Conservation (phyloP, 2,888 invertebrate species). For the Drosophila paracracens region DNA sequence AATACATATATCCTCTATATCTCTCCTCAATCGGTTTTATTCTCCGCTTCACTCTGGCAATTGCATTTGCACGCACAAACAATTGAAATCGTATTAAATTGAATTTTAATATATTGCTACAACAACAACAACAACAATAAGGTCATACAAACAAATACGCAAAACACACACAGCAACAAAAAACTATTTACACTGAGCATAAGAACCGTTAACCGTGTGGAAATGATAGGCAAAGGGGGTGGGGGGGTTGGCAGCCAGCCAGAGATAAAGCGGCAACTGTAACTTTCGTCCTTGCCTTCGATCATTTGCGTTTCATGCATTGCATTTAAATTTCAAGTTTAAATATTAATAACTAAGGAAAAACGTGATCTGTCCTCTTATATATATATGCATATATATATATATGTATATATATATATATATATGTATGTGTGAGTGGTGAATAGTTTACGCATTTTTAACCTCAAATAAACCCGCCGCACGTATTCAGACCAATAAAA, state of each 20-base stretch:
- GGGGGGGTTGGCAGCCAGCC: not conserved
- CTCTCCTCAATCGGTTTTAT: not conserved
- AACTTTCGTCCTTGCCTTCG: constrained; percentile 46
- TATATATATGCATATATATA: not conserved
- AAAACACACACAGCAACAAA: constrained; percentile 10
- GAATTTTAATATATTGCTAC: constrained; percentile 73
- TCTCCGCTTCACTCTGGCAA: constrained; percentile 11
- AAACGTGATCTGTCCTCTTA: constrained; percentile 44
- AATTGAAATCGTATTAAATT: constrained; percentile 79
- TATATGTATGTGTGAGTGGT: constrained; percentile 21
- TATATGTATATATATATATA: constrained; percentile 5
- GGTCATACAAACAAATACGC: constrained; percentile 25
- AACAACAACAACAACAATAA: constrained; percentile 41
- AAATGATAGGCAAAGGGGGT: not conserved
- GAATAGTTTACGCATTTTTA: constrained; percentile 68
- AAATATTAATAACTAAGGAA: constrained; percentile 73
- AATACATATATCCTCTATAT: not conserved
- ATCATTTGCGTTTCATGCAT: constrained; percentile 64
- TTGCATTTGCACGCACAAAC: constrained; percentile 68
- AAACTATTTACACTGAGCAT: constrained; percentile 38
- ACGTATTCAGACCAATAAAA: constrained; percentile 51
- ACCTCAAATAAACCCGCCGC: constrained; percentile 67
- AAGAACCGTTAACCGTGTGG: constrained; percentile 17
- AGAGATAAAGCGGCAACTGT: constrained; percentile 39
- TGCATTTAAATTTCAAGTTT: constrained; percentile 73